Evolutionary conservation across 92 coral and sea anemone genomes (phyloP).

Genomic region (Epizoanthus illoricatus): DNA sequence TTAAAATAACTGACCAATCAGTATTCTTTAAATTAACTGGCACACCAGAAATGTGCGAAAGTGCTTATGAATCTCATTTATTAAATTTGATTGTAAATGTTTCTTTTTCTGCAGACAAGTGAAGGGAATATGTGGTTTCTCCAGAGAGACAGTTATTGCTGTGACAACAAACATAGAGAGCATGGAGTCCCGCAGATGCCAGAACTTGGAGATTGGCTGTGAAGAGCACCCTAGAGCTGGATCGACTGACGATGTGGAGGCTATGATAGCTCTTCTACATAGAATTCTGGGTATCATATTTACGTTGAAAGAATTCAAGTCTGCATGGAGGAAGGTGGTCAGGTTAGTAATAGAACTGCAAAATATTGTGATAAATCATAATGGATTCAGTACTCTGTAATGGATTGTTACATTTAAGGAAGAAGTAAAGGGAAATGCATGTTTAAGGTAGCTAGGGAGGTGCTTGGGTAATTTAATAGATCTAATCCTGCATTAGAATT

Average conservation of each 20-base stretch:
- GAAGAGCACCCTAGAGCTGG: constrained; percentile 73
- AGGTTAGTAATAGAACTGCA: constrained; percentile 39
- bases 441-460: no score
- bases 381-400: no score
- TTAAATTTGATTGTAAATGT: not conserved
- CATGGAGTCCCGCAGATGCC: constrained; percentile 56
- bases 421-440: no score
- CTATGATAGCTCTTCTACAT: constrained; percentile 54
- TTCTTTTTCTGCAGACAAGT: constrained; percentile 46
- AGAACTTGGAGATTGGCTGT: constrained; percentile 49
- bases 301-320: constrained; percentile 60
- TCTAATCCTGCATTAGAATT: no score
- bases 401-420: no score
- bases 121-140: constrained; percentile 65
- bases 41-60: not conserved
- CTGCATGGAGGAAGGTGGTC: constrained; percentile 60
- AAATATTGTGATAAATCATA: no score
- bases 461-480: no score
- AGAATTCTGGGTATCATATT: constrained; percentile 58
- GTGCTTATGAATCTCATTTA: not conserved
- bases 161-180: constrained; percentile 73
- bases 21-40: not conserved
- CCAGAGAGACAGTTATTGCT: constrained; percentile 68
- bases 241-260: constrained; percentile 68
- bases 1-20: no score